phyloP scores from a whole-genome alignment of 2,113 vertebrate species.

The Tauraco erythrolophus region DNA sequence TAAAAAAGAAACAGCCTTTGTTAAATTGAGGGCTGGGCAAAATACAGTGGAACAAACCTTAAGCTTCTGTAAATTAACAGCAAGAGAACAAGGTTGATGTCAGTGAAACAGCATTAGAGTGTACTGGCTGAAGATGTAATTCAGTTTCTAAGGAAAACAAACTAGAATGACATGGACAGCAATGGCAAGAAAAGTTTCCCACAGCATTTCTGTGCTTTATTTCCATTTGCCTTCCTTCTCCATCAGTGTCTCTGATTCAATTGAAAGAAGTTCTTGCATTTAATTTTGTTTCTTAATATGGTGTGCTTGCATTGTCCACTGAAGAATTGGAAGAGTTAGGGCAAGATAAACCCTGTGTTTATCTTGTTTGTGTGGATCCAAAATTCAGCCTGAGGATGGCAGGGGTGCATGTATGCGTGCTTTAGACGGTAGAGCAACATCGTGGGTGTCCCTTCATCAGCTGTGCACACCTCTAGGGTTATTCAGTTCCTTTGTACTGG shows the following conservation, averaged over 20 bases:
- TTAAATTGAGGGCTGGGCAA: neutral
- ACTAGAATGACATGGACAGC: neutral
- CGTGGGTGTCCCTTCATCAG: neutral
- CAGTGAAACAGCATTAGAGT: neutral
- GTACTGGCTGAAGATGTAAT: neutral
- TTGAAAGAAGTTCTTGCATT: neutral
- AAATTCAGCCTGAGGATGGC: neutral
- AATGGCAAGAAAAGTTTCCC: neutral
- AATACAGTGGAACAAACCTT: neutral
- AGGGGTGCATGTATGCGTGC: accelerated
- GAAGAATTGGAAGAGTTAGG: neutral
- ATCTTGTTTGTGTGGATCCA: too few species aligned
- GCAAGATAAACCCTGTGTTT: neutral
- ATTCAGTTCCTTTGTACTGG: neutral
- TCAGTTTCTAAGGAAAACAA: neutral
- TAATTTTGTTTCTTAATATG: neutral
- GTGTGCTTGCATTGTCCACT: neutral
- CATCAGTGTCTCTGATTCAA: neutral
- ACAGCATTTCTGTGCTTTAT: neutral
- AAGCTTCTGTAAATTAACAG: neutral
- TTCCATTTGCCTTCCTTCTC: neutral
- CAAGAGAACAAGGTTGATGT: neutral
- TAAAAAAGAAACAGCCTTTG: neutral
- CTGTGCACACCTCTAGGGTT: accelerated
- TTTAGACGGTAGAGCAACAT: accelerated